Evolutionary conservation across 2,797 vertebrate species (phyloP), one percentile per base, ranked within the genome.

Genomic region (Phylloscopus collybita): DNA sequence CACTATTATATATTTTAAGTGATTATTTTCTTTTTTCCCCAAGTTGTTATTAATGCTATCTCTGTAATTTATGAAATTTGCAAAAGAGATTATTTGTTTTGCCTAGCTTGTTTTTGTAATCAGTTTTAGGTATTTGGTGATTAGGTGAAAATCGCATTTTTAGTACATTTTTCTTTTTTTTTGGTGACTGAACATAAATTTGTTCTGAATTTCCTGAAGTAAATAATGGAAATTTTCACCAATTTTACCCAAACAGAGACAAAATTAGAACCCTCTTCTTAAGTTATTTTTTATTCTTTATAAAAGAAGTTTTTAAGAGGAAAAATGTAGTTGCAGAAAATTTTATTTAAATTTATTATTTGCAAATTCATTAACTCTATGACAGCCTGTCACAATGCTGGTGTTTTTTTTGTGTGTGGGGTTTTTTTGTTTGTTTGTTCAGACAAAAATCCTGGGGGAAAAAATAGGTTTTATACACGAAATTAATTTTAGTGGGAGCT

Each of bases 261-360:
- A 80, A 66, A 88, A 84, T 18, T 2, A 60, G 19, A 60, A 21
- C 13, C 4, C 0, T 20, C 0, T 22, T 22, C 23, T 54, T 4
- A 1, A 13, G n/a, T 34, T 2, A 67, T 61, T 69, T 38, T 32
- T 17, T 71, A 6, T 53, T 18, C n/a, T 10, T 67, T 14, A 42
- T 57, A 47, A 88, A 86, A 54, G 12, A 54, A 10, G 5, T 18
- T 42, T n/a, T 64, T 27, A 29, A 44, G 5, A 22, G 5, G 16
- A 17, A 15, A 44, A 72, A 22, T 0, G 0, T 45, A 21, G 11
- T 23, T 38, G 5, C 2, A 40, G 11, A 38, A 42, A 74, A 19
- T 3, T 38, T 11, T 44, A 11, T 34, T 71, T 11, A 40, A 45
- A 75, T 38, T 53, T 54, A 25, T 2, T 34, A 5, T 53, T 71